Evolutionary conservation across 1,140 invertebrate genomes (phyloP).

Genomic region (Apis florea): DNA sequence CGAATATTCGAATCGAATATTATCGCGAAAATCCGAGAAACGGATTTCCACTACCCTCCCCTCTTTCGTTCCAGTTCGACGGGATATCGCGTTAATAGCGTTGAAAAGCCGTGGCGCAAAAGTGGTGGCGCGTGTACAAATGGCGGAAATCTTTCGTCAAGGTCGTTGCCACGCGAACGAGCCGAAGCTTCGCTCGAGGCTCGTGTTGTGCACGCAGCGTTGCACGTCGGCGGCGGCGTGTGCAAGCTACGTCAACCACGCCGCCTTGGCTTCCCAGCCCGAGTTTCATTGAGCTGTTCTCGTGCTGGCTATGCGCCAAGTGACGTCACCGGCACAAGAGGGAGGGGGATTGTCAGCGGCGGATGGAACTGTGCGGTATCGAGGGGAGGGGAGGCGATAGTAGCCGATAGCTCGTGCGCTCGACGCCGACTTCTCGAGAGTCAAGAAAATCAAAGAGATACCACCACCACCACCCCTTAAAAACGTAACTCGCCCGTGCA

Average conservation of each 20-base stretch:
- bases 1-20: too few relatives aligned
- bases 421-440: neutral
- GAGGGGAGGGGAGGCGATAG: slow-evolving; percentile 18
- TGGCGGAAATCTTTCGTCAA: slow-evolving; percentile 56
- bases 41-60: neutral
- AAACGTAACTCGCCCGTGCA: slow-evolving; percentile 11
- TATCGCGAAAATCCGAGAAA: neutral
- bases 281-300: slow-evolving; percentile 73
- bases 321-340: slow-evolving; percentile 71
- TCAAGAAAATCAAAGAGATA: slow-evolving; percentile 12
- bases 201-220: slow-evolving; percentile 64
- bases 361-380: slow-evolving; percentile 22
- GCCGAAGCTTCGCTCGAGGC: neutral
- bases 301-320: slow-evolving; percentile 69
- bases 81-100: too few relatives aligned
- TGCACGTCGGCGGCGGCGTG: slow-evolving; percentile 61
- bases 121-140: slow-evolving; percentile 7
- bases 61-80: too few relatives aligned
- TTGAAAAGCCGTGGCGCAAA: too few relatives aligned
- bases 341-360: slow-evolving; percentile 50
- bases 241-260: slow-evolving; percentile 56
- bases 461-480: neutral
- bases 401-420: slow-evolving; percentile 2
- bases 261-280: slow-evolving; percentile 58
- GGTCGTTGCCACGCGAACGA: slow-evolving; percentile 62